Base-by-base conservation (phyloP, 92 coral and sea anemone species). In the Porites divaricata region DNA sequence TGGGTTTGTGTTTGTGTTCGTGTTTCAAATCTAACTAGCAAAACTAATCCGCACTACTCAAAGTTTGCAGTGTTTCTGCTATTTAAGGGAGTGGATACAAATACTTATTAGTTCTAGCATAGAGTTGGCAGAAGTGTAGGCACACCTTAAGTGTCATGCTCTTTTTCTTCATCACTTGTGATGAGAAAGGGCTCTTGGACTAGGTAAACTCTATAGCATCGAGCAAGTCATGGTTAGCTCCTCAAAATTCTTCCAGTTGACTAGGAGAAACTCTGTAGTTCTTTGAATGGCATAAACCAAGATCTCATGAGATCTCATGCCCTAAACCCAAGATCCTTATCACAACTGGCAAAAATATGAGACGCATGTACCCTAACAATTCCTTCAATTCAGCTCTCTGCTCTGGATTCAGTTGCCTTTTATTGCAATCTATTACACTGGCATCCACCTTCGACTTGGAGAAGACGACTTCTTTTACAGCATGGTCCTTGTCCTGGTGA, bases 1-100 rank as follows among this genome's bases (percentile, higher is more conserved):
- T 28, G 41, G 41, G 41, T 28, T 28, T 5, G 4, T 28, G 41
- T 28, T 28, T 5, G 4, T 28, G 41, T 28, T 28, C 41, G 41
- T 28, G 41, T 28, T 54, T 8, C 5, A 90, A 81, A 48, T 90
- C 94, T n/a, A 91, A 64, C 10, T 87, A 56, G 61, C 89, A 88
- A 64, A 91, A 91, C 84, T 79, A 85, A 35, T 66, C 21, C 6
- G 94, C 80, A 16, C 94, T 89, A 16, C 69, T 53, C 22, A 88
- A 84, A 9, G 89, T 69, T 58, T 91, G 76, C 50, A 88, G 77
- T 4, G 87, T 88, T 28, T 91, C 94, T 5, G 84, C 19, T 2
- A 90, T 79, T 9, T 51, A 1, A 51, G 89, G 78, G 20, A 90
- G 26, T 8, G 88, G 88, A 76, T 90, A 87, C 20, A 86, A 81